Percentiles rank a stretch among this genome's conserved stretches.
phyloP scores from a whole-genome alignment of 2,888 invertebrate species.

The Antitype chi region DNA sequence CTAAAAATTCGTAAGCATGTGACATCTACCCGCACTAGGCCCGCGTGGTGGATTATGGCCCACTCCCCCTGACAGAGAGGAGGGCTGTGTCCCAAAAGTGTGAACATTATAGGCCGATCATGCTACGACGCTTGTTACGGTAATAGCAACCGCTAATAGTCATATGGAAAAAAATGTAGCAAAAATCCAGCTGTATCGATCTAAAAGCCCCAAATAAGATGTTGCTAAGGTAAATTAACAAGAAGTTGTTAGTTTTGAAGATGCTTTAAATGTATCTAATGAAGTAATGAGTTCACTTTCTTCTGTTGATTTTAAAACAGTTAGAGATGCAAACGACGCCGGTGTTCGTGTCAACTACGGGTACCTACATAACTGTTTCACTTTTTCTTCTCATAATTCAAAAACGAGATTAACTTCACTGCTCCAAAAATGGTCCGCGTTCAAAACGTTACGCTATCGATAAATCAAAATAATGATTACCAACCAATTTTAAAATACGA shows the following conservation, averaged over 20 bases:
- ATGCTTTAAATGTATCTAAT: not conserved
- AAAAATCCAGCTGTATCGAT: too few species aligned
- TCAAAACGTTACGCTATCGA: slow-evolving; percentile 71
- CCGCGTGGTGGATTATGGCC: too few species aligned
- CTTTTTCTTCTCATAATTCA: slow-evolving; percentile 42
- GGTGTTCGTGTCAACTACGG: not conserved
- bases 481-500: slow-evolving; percentile 76
- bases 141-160: too few species aligned
- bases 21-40: too few species aligned
- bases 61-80: too few species aligned
- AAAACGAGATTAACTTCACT: slow-evolving; percentile 48
- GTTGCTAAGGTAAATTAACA: not conserved
- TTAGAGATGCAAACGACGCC: not conserved
- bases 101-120: too few species aligned
- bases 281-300: slow-evolving; percentile 29
- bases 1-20: too few species aligned
- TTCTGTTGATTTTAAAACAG: slow-evolving; percentile 22
- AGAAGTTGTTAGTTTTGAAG: slow-evolving; percentile 4
- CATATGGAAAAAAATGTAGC: too few species aligned
- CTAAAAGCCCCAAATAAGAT: not conserved
- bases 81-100: too few species aligned
- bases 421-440: slow-evolving; percentile 59
- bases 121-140: too few species aligned
- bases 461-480: slow-evolving; percentile 84
- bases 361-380: slow-evolving; percentile 26